Base-by-base conservation (phyloP, 1,140 invertebrate species). In the Diorhabda sublineata region DNA sequence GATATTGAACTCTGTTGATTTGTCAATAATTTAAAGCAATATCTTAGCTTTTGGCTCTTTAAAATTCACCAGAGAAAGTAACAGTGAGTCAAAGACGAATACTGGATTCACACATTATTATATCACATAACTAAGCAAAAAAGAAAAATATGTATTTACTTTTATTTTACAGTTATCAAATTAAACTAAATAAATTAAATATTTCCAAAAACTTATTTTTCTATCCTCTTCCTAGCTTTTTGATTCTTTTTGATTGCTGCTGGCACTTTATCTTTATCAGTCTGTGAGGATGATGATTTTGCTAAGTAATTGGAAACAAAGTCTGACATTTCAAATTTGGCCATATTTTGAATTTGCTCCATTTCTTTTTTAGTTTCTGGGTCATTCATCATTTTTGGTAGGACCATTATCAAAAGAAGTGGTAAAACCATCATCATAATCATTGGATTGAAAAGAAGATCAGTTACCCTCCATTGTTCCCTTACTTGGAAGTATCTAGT, bases 401-500 rank as follows among this genome's bases (percentile, higher is more conserved):
- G 82, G 68, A 98, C 85, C 88, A 98, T 92, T 71, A 99, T 93
- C 0, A 98, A 80, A 1, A 98, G 74, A 7, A 98, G 83, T 2
- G 97, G 97, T 62, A 98, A 78, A 42, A 98, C 89, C 96, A 98
- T 98, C 92, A 98, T 98, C 65, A 98, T 85, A 2, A 98, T 92
- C 96, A 98, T 98, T 56, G 97, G 96, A 83, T 95, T 98, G 78
- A 98, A 94, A 2, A 98, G 80, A 77, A 98, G 94, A 82, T 98
- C 96, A 6, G 95, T 97, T 4, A 94, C 85, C 77, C 95, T 88
- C 96, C 96, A 97, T 77, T 98, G 95, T 80, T 98, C 97, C 64
- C 96, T 83, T 9, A 91, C 83, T 84, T 98, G 95, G 82, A 98
- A 99, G 84, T 97, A 99, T 75, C 91, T 90, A 7, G 65, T 61